Evolutionary conservation across 2,797 vertebrate species (phyloP).

Genomic region (Takifugu ocellatus): DNA sequence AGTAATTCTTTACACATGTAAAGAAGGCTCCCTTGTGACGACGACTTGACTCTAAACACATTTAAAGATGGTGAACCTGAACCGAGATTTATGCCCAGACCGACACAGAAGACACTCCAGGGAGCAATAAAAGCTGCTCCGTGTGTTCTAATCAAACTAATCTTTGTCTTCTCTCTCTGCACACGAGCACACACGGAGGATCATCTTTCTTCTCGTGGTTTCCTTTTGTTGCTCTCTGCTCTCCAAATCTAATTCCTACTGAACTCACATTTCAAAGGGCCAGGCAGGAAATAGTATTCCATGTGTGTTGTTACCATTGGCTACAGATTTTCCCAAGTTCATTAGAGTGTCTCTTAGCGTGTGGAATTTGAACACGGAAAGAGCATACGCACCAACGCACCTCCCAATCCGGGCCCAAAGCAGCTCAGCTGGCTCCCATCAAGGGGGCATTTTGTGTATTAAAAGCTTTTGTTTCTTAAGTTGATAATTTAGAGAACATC

Average conservation of each 20-base stretch:
- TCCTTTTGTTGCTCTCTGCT: slow-evolving; percentile 7
- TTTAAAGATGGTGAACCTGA: slow-evolving; percentile 49
- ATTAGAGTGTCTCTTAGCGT: slow-evolving; percentile 48
- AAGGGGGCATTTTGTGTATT: slow-evolving; percentile 3
- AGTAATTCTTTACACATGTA: too few species aligned
- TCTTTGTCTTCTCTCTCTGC: slow-evolving; percentile 41
- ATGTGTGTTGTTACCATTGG: slow-evolving; percentile 38
- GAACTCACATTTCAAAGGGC: background rate
- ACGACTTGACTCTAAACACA: slow-evolving; percentile 1
- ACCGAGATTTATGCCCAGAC: slow-evolving; percentile 48
- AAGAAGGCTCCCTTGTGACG: too few species aligned
- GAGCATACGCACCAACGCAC: slow-evolving; percentile 29
- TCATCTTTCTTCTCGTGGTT: slow-evolving; percentile 6
- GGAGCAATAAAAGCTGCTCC: slow-evolving; percentile 58
- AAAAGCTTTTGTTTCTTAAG: slow-evolving; percentile 3
- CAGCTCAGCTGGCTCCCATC: slow-evolving; percentile 1
- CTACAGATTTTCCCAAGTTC: slow-evolving; percentile 40
- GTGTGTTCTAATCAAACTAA: slow-evolving; percentile 60
- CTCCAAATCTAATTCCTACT: background rate
- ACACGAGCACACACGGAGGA: slow-evolving; percentile 10
- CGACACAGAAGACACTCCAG: slow-evolving; percentile 47
- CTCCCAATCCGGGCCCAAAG: slow-evolving; percentile 22
- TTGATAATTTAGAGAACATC: slow-evolving; percentile 20
- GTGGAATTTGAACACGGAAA: slow-evolving; percentile 49
- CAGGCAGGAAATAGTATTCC: slow-evolving; percentile 1